A percentile compares a stretch with the other conserved stretches of the same genome.
Evolutionary conservation across 2,888 invertebrate species (phyloP).

Genomic region (Blera fallax): DNA sequence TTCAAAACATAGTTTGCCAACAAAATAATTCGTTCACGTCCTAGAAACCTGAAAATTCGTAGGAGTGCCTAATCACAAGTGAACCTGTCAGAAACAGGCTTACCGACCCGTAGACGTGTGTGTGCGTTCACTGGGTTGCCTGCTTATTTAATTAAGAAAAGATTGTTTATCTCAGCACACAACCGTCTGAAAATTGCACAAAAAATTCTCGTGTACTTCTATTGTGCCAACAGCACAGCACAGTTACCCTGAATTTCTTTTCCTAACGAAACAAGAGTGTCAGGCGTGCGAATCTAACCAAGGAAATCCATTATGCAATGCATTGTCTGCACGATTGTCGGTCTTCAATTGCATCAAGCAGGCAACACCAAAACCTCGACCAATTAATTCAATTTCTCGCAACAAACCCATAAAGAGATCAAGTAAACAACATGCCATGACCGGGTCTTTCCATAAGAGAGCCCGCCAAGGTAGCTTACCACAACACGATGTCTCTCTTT

Average conservation of each 20-base stretch:
- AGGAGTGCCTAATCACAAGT: no score
- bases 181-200: background rate
- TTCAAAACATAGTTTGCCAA: no score
- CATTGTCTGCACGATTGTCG: constrained; percentile 60
- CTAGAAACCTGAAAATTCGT: no score
- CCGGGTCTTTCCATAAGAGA: constrained; percentile 55
- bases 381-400: constrained; percentile 68
- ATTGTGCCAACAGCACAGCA: background rate
- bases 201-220: background rate
- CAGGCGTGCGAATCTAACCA: constrained; percentile 52
- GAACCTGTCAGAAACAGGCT: no score
- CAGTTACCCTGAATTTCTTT: constrained; percentile 37
- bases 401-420: constrained; percentile 56
- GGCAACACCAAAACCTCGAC: constrained; percentile 30
- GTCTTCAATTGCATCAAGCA: constrained; percentile 57
- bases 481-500: constrained; percentile 1
- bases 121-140: background rate
- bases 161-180: background rate
- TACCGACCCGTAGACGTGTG: background rate
- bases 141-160: background rate
- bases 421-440: constrained; percentile 47
- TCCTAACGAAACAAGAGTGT: constrained; percentile 51
- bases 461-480: background rate
- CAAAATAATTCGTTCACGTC: no score
- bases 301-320: constrained; percentile 56